Evolutionary conservation across 2,797 vertebrate species (phyloP).

Genomic region (Mus caroli): DNA sequence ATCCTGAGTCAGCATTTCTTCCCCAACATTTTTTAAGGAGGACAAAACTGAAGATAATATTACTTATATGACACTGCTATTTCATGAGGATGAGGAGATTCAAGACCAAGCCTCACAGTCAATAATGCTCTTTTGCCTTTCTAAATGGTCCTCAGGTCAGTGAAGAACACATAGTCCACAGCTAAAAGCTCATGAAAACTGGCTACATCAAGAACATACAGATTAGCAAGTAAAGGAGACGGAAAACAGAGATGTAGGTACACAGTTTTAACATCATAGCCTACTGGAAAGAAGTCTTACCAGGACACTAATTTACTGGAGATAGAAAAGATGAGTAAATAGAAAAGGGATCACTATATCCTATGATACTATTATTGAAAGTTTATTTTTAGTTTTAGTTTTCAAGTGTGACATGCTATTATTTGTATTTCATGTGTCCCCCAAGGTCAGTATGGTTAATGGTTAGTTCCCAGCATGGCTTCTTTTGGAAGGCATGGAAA

Average conservation of each 20-base stretch:
- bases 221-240: not conserved
- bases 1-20: not conserved
- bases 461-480: not conserved
- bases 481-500: not conserved
- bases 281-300: not conserved
- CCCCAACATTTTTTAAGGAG: not conserved
- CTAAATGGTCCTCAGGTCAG: not conserved
- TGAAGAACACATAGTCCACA: not conserved
- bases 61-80: not conserved
- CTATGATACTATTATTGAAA: slow-evolving; percentile 14
- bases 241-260: not conserved
- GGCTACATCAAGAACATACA: not conserved
- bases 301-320: not conserved
- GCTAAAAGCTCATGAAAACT: not conserved
- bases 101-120: not conserved
- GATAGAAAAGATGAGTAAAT: not conserved
- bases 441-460: too few species aligned
- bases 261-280: not conserved
- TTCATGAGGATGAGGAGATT: not conserved
- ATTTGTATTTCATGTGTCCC: not conserved
- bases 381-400: not conserved
- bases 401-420: not conserved
- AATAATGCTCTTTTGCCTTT: not conserved
- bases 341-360: not conserved
- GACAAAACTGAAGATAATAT: not conserved